Conservation (phyloP, 1,140 invertebrate genomes). For the Sipha flava region DNA sequence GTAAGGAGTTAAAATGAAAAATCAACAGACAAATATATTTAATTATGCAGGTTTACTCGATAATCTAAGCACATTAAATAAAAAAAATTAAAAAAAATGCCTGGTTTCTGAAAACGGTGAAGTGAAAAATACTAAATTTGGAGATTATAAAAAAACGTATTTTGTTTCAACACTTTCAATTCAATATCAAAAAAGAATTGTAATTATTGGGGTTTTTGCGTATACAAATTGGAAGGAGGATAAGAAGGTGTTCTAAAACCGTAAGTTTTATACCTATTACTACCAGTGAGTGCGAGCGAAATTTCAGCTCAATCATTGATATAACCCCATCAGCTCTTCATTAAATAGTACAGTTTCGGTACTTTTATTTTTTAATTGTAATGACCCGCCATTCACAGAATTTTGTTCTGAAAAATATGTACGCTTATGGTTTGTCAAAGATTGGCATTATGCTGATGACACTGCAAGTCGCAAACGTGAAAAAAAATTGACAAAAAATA, state of each 20-base stretch:
- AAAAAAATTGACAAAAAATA: too few species aligned
- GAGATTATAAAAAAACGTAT: neutral
- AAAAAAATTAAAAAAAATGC: neutral
- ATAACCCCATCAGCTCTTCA: neutral
- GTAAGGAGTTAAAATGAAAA: too few species aligned
- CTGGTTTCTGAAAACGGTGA: neutral
- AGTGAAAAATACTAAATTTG: neutral
- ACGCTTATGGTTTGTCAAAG: neutral
- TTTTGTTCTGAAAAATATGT: too few species aligned
- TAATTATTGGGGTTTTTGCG: too few species aligned
- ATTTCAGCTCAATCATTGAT: neutral
- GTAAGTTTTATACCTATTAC: neutral
- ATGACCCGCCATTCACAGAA: too few species aligned
- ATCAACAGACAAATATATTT: neutral
- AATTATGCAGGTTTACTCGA: neutral
- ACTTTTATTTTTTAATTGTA: neutral
- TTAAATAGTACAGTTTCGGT: neutral
- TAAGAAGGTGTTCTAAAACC: neutral
- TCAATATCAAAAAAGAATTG: too few species aligned
- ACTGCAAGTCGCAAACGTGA: too few species aligned
- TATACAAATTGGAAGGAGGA: too few species aligned
- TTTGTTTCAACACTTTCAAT: neutral
- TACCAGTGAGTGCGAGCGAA: neutral
- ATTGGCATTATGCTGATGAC: too few species aligned
- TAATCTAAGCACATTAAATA: neutral